Base-by-base conservation (phyloP, 1,140 invertebrate genomes). In the Heliconius eleuchia region DNA sequence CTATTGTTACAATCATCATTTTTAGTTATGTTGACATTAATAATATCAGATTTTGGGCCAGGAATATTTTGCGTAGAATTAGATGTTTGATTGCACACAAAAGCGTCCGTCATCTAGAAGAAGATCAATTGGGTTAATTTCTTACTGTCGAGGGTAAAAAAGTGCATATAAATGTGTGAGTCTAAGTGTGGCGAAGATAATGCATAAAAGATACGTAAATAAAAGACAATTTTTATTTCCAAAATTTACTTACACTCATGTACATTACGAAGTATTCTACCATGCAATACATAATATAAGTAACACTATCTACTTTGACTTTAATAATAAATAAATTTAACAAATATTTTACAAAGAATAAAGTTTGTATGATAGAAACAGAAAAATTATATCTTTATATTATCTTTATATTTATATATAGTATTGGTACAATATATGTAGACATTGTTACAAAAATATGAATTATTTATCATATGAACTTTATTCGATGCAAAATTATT, bases 51-150 rank as follows among this genome's bases (percentile, higher is more conserved):
- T 66, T 66, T 66, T 30, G 60, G 27, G 60, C 27, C n/a, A 30
- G 60, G 30, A 23, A 27, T 66, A 16, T 66, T 66, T 16, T 66
- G 60, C 3, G 60, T 66, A 23, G 60, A 16, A 66, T 66, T 66
- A 66, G 9, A 66, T 74, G 74, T 78, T 34, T 42, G 55, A 55
- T 82, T 82, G 50, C 55, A 39, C 34, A 77, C 76, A 42, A 77
- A 77, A 37, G 84, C 84, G 37, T 84, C 80, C 70, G 84, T 86
- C 57, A 86, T 84, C 84, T 86, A 83, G 66, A 73, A 81, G 77
- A 75, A 66, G 52, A 78, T 74, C 77, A 71, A 55, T 11, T 16
- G 1, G 13, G 42, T 60, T 70, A 16, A 34, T 70, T 18, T 66
- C 5, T 23, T n/a, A 30, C 8, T 27, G 23, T 66, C 27, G 5